A percentile compares a stretch with the other conserved stretches of the same genome.
phyloP scores from a whole-genome alignment of 2,113 vertebrate species.

The Echinops telfairi region DNA sequence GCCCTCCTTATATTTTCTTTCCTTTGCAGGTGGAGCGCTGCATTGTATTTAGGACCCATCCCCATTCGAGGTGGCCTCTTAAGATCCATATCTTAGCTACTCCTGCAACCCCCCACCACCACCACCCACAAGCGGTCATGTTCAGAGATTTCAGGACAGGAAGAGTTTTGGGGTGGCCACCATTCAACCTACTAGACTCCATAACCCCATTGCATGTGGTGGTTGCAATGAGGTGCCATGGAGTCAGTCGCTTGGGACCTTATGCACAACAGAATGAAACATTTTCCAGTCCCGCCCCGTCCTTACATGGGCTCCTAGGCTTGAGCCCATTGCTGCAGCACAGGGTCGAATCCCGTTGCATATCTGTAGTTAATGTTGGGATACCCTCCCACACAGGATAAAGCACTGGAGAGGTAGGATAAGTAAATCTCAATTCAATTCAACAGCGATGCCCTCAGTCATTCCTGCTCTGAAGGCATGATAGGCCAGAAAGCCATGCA shows the following conservation, averaged over 20 bases:
- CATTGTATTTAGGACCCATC: neutral
- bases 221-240: no score
- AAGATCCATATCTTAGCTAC: neutral
- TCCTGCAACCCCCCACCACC: neutral
- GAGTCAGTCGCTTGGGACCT: no score
- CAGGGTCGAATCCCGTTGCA: neutral
- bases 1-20: no score
- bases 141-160: neutral
- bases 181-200: neutral
- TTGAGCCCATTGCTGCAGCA: no score
- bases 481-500: neutral
- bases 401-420: neutral
- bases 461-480: neutral
- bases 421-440: slow-evolving; percentile 14
- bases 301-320: no score
- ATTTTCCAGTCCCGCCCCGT: no score
- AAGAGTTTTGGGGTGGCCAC: neutral
- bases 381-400: neutral
- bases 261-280: no score
- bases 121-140: no score
- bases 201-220: neutral
- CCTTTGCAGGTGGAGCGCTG: neutral
- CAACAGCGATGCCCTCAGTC: neutral
- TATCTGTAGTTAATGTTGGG: neutral
- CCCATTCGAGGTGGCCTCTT: neutral